These are phyloP conservation scores for Malurus elegans DNA, from an alignment of 2,113 vertebrate species.

Conservation along the genomic window DNA sequence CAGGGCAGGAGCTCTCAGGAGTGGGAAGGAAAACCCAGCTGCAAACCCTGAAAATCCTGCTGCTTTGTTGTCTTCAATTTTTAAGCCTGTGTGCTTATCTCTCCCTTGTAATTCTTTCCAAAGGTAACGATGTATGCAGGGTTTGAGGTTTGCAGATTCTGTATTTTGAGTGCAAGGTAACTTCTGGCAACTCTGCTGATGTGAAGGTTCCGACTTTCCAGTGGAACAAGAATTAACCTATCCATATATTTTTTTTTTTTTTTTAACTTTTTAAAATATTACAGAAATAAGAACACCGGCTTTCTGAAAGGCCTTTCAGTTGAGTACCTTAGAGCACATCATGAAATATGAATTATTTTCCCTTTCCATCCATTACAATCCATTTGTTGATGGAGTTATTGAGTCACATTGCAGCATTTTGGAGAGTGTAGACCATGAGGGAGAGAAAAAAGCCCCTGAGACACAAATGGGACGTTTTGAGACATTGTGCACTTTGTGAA, in stretches of 20 bases:
- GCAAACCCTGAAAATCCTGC: background rate
- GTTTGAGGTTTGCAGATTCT: background rate
- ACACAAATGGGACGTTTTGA: background rate
- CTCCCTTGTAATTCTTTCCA: background rate
- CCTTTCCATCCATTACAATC: background rate
- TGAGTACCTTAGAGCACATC: background rate
- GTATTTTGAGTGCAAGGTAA: background rate
- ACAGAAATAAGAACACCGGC: background rate
- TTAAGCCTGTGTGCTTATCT: background rate
- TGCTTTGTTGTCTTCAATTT: background rate
- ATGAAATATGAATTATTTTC: background rate
- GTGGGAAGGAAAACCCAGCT: background rate
- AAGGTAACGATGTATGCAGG: background rate
- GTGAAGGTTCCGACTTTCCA: background rate
- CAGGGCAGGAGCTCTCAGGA: background rate
- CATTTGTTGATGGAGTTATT: background rate
- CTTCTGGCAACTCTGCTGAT: background rate
- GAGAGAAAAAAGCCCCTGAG: background rate
- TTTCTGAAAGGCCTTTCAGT: background rate
- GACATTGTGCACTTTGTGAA: background rate
- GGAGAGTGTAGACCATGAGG: background rate
- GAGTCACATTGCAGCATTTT: background rate
- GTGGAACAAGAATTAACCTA: background rate
- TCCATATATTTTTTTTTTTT: background rate
- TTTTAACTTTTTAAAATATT: background rate